These are phyloP conservation scores for Polypterus bichir DNA, from an alignment of 2,113 vertebrate genomes.

Conservation along the genomic window DNA sequence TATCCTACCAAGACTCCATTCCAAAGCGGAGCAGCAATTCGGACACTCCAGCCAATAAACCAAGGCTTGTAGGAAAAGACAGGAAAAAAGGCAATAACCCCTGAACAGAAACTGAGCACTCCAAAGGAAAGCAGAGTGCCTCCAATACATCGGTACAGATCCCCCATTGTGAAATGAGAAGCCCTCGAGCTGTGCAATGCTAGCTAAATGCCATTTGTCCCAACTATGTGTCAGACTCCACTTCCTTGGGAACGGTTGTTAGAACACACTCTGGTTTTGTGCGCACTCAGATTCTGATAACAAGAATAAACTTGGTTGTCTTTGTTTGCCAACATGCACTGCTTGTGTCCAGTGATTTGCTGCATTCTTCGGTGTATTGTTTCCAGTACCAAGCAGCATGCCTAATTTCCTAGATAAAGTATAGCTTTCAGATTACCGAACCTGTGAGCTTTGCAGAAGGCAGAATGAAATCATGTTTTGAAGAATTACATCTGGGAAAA, in stretches of 20 bases:
- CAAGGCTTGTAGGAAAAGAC: conserved; percentile 29
- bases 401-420: no score
- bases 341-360: no score
- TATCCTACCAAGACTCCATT: conserved; percentile 38
- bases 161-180: conserved; percentile 6
- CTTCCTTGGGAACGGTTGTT: conserved; percentile 5
- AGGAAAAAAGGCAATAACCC: conserved; percentile 33
- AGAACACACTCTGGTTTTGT: conserved; percentile 3
- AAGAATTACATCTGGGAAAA: no score
- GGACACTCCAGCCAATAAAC: conserved; percentile 31
- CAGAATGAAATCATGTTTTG: no score
- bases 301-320: background rate
- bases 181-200: background rate
- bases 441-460: no score
- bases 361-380: no score
- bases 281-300: conserved; percentile 10
- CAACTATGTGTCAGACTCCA: no score
- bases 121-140: conserved; percentile 25
- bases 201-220: background rate
- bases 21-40: conserved; percentile 39
- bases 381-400: no score
- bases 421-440: no score
- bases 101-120: conserved; percentile 26
- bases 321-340: conserved; percentile 6
- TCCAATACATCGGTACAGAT: conserved; percentile 17